A percentile compares a stretch with the other conserved stretches of the same genome.
Conservation (phyloP, 2,888 invertebrate genomes). For the Ectemnius continuus region DNA sequence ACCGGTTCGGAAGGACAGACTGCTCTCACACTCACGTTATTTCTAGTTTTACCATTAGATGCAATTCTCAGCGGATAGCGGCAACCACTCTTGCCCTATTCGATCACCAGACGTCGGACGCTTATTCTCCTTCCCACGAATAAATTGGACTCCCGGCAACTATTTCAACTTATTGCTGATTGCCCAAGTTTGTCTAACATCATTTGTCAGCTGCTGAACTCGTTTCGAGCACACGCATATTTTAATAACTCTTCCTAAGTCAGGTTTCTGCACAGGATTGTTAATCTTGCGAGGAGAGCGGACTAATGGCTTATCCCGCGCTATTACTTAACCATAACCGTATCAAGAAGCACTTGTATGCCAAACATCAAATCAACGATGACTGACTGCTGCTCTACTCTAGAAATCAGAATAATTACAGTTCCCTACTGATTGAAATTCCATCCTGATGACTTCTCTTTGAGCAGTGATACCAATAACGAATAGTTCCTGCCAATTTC, state of each 20-base stretch:
- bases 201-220: not conserved
- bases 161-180: not conserved
- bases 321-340: not conserved
- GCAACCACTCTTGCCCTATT: not conserved
- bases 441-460: no score
- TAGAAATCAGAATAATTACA: not conserved
- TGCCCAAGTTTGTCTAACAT: no score
- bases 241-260: not conserved
- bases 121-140: constrained; percentile 2
- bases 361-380: not conserved
- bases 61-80: constrained; percentile 3
- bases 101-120: not conserved
- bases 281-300: not conserved
- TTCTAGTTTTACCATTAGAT: constrained; percentile 3
- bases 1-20: constrained; percentile 48
- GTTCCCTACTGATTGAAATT: not conserved
- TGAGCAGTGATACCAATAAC: no score
- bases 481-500: no score
- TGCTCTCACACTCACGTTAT: constrained; percentile 7
- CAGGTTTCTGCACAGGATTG: not conserved
- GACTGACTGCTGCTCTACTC: not conserved
- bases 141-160: constrained; percentile 11
- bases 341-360: not conserved
- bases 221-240: not conserved
- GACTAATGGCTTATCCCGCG: not conserved